These are phyloP conservation scores for Drosophila erecta DNA, from an alignment of 1,140 invertebrate genomes.

Conservation along the genomic window DNA sequence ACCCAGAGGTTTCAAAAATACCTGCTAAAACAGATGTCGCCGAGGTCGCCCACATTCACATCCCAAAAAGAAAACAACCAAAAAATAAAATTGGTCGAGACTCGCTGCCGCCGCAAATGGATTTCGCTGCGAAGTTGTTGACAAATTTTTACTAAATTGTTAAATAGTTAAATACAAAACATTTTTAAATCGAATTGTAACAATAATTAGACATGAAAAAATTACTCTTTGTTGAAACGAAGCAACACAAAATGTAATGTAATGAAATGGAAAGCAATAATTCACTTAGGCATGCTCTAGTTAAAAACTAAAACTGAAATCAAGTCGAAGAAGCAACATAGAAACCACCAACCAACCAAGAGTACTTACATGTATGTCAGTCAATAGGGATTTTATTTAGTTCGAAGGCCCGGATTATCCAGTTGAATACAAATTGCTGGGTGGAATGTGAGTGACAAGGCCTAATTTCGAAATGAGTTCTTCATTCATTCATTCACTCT, in stretches of 20 bases:
- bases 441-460: not conserved
- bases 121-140: conserved; percentile 58
- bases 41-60: conserved; percentile 10
- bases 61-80: not conserved
- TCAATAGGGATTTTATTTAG: conserved; percentile 54
- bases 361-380: conserved; percentile 49
- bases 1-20: conserved; percentile 83
- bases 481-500: conserved; percentile 23
- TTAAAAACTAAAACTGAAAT: conserved; percentile 65
- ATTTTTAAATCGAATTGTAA: conserved; percentile 80
- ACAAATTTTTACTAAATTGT: conserved; percentile 78
- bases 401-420: conserved; percentile 3
- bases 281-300: conserved; percentile 72
- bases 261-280: conserved; percentile 79
- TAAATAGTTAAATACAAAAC: conserved; percentile 73
- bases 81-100: not conserved
- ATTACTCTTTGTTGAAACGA: conserved; percentile 47
- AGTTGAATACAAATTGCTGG: conserved; percentile 30
- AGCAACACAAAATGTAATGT: conserved; percentile 44
- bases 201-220: conserved; percentile 68
- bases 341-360: conserved; percentile 57
- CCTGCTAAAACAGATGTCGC: conserved; percentile 68
- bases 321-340: conserved; percentile 52
- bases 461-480: conserved; percentile 25
- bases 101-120: conserved; percentile 43